These are phyloP conservation scores for Vanessa tameamea DNA, from an alignment of 1,140 invertebrate genomes.

Conservation along the genomic window DNA sequence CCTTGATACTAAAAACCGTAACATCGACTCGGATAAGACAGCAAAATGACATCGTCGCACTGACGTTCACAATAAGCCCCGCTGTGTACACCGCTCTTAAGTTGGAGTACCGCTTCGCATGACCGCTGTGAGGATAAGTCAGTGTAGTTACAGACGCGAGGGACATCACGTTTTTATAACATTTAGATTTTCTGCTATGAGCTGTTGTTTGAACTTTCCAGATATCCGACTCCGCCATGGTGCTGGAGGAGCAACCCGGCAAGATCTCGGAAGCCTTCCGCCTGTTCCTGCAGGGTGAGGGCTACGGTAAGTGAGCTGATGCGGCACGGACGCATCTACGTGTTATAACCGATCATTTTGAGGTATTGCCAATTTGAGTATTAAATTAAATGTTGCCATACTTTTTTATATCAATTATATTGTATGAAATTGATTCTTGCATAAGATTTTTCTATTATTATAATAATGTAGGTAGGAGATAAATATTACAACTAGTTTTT, in stretches of 20 bases:
- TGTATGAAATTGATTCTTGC: background rate
- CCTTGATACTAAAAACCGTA: no score
- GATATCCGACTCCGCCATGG: conserved; percentile 98
- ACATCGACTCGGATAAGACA: no score
- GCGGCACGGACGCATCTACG: no score
- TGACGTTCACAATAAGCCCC: no score
- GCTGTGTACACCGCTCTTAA: no score
- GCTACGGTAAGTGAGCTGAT: conserved; percentile 85
- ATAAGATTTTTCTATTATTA: background rate
- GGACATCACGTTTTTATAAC: background rate
- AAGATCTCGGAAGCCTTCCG: conserved; percentile 98
- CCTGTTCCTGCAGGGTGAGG: conserved; percentile 98
- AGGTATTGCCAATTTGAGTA: background rate
- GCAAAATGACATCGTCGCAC: no score
- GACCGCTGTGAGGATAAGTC: no score
- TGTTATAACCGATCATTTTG: background rate
- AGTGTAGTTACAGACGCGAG: no score
- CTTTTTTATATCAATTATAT: background rate
- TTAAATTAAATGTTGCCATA: background rate
- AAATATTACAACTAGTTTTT: no score
- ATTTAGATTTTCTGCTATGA: no score
- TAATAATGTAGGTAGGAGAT: no score
- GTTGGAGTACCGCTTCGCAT: no score
- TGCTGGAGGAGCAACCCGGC: conserved; percentile 97
- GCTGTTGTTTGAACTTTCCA: conserved; percentile 83